Percentiles rank a stretch among this genome's conserved stretches.
Conservation (phyloP, 2,797 vertebrate genomes). For the Poecile montanus region DNA sequence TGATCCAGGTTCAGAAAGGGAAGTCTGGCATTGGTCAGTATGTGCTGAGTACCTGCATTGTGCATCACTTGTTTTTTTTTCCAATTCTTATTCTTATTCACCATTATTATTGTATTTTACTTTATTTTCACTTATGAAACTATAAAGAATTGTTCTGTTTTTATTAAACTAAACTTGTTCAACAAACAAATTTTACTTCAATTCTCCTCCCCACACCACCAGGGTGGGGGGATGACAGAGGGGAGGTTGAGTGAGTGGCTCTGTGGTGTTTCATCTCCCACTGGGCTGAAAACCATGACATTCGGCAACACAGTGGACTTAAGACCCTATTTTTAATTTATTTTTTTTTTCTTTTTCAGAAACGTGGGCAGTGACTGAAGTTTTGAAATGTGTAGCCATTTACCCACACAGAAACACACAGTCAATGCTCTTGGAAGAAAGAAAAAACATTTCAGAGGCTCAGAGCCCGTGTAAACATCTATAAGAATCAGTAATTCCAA, state of each 20-base stretch:
- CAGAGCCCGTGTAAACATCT: not conserved
- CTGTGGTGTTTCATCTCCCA: not conserved
- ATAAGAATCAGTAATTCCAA: not conserved
- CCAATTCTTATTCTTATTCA: not conserved
- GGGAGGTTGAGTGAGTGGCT: accelerated
- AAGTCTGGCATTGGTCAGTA: accelerated
- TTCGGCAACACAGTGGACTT: not conserved
- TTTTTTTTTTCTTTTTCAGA: not conserved
- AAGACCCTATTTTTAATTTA: not conserved
- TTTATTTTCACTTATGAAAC: not conserved
- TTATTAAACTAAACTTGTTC: not conserved
- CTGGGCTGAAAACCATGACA: not conserved
- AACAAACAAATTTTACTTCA: not conserved
- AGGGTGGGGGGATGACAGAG: not conserved
- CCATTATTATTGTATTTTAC: not conserved
- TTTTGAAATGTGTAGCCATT: not conserved
- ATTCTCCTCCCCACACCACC: not conserved
- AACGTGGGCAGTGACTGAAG: not conserved
- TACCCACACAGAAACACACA: not conserved
- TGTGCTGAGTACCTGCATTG: not conserved
- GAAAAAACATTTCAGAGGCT: not conserved
- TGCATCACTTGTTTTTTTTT: not conserved
- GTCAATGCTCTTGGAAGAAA: not conserved
- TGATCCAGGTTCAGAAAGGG: not conserved
- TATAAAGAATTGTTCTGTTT: not conserved